Evolutionary conservation across 2,113 vertebrate genomes (phyloP).

Genomic region (Boulengeromyrus knoepffleri): DNA sequence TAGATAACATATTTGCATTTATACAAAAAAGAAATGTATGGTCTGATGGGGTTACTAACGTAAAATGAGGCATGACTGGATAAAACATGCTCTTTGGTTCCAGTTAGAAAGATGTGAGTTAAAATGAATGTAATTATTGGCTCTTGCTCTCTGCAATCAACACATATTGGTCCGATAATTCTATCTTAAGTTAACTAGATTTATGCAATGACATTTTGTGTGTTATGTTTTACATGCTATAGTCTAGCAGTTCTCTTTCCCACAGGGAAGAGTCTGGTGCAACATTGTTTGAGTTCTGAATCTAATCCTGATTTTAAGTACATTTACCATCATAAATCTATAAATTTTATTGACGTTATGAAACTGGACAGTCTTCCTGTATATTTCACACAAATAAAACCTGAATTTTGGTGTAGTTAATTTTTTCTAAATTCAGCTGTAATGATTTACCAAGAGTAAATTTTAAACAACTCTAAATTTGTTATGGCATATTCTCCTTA

Average conservation of each 20-base stretch:
- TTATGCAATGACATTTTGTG: conserved; percentile 38
- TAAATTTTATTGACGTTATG: neutral
- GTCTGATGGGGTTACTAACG: conserved; percentile 28
- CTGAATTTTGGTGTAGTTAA: neutral
- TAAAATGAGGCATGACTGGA: conserved; percentile 31
- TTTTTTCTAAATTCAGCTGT: neutral
- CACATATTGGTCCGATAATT: conserved; percentile 37
- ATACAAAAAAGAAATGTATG: conserved; percentile 28
- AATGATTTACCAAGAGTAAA: neutral
- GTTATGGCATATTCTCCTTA: neutral
- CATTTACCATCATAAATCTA: conserved; percentile 1
- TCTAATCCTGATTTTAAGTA: conserved; percentile 28
- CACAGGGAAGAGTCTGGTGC: conserved; percentile 21
- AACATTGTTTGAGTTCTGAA: conserved; percentile 23
- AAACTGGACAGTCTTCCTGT: neutral
- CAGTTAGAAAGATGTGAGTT: conserved; percentile 34
- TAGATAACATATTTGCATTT: conserved; percentile 34
- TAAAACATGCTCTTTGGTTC: conserved; percentile 37
- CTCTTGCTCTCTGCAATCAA: conserved; percentile 33
- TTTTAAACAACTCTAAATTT: neutral
- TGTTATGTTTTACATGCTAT: conserved; percentile 27
- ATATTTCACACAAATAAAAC: neutral
- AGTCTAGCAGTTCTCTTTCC: conserved; percentile 17
- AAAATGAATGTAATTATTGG: conserved; percentile 37
- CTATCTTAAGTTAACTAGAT: conserved; percentile 38